phyloP scores from a whole-genome alignment of 1,140 invertebrate species.

The Sarcophaga bullata region DNA sequence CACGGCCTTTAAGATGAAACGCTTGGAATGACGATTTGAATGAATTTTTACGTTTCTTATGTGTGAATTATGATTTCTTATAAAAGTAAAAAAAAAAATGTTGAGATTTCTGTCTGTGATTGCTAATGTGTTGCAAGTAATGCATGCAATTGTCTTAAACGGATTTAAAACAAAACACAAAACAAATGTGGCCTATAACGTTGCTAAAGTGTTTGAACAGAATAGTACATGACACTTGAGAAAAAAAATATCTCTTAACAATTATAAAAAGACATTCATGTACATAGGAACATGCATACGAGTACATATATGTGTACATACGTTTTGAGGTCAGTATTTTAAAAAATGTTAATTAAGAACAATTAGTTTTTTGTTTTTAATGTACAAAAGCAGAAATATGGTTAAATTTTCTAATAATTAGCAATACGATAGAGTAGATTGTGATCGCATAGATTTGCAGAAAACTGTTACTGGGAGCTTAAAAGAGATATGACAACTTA shows the following conservation, averaged over 20 bases:
- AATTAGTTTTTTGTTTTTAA: no score
- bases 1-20: neutral
- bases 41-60: neutral
- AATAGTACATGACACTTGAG: neutral
- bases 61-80: no score
- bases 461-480: no score
- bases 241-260: neutral
- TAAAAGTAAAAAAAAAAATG: neutral
- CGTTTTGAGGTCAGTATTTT: neutral
- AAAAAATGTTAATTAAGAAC: no score
- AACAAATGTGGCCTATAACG: neutral
- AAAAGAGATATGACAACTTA: no score
- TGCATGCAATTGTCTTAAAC: constrained; percentile 9
- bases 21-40: neutral
- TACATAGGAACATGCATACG: no score
- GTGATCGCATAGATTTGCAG: no score
- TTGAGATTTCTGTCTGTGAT: neutral
- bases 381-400: no score
- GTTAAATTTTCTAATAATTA: no score
- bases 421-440: no score
- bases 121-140: neutral
- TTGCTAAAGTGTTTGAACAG: neutral
- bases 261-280: neutral
- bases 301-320: no score
- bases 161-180: neutral